These are phyloP conservation scores for Euzophera pinguis DNA, from an alignment of 2,888 invertebrate genomes.

Conservation along the genomic window DNA sequence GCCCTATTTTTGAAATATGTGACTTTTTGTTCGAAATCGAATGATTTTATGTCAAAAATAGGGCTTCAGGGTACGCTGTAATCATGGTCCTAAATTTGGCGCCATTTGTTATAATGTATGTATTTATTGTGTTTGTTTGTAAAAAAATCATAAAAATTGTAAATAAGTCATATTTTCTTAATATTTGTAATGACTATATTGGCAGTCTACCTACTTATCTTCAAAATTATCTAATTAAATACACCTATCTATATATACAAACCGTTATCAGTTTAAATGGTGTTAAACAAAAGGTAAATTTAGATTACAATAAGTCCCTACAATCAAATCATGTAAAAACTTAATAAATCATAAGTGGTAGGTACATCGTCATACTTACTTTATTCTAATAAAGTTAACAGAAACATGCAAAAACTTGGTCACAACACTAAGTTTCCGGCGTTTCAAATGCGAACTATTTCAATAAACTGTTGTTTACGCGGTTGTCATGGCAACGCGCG, in stretches of 20 bases:
- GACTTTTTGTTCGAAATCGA: no score
- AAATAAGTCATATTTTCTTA: no score
- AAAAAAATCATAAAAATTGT: no score
- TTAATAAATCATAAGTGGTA: neutral
- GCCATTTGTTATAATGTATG: no score
- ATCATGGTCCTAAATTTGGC: no score
- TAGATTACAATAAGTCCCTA: neutral
- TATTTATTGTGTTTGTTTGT: no score
- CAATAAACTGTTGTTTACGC: conserved; percentile 52
- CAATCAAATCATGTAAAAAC: neutral
- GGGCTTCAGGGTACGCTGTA: no score
- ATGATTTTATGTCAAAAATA: no score
- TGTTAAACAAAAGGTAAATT: neutral
- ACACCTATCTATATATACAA: neutral
- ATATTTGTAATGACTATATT: no score
- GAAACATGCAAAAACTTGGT: conserved; percentile 10
- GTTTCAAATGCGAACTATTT: conserved; percentile 20
- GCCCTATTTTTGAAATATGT: no score
- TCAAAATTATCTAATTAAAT: neutral
- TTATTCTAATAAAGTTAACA: neutral
- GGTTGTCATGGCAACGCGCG: conserved; percentile 72
- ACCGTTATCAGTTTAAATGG: neutral
- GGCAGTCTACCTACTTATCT: no score
- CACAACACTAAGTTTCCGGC: conserved; percentile 21
- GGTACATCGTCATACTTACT: conserved; percentile 4